Evolutionary conservation across 23 tunicate species (phyloP).

Genomic region (Diplosoma virens): DNA sequence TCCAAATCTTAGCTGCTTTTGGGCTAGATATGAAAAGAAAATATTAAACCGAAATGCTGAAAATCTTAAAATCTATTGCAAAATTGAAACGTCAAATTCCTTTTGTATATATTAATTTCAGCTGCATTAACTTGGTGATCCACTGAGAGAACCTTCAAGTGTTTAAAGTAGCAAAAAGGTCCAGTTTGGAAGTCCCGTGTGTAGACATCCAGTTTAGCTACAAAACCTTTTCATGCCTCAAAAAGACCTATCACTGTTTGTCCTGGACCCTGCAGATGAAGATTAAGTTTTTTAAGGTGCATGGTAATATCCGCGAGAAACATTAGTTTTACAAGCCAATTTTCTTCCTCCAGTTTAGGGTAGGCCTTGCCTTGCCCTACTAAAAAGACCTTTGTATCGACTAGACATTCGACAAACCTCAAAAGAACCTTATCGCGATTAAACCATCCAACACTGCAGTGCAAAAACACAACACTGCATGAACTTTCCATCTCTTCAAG

Average conservation of each 20-base stretch:
- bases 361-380: slow-evolving; percentile 34
- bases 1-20: slow-evolving; percentile 36
- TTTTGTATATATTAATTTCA: slow-evolving; percentile 16
- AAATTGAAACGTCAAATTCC: slow-evolving; percentile 18
- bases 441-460: slow-evolving; percentile 14
- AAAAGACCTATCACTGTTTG: slow-evolving; percentile 32
- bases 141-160: slow-evolving; percentile 20
- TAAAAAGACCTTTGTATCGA: slow-evolving; percentile 36
- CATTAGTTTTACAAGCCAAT: slow-evolving; percentile 44
- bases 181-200: slow-evolving; percentile 50
- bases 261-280: slow-evolving; percentile 36
- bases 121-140: slow-evolving; percentile 13
- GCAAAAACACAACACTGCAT: slow-evolving; percentile 31
- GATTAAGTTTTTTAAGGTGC: slow-evolving; percentile 35
- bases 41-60: slow-evolving; percentile 22
- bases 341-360: slow-evolving; percentile 45
- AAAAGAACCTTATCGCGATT: slow-evolving; percentile 36
- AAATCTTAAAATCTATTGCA: slow-evolving; percentile 30
- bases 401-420: slow-evolving; percentile 41
- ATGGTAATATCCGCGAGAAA: slow-evolving; percentile 37
- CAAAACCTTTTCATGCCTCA: slow-evolving; percentile 39
- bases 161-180: slow-evolving; percentile 42
- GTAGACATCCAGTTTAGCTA: slow-evolving; percentile 38
- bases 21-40: slow-evolving; percentile 42
- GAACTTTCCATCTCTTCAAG: slow-evolving; percentile 45